These are phyloP conservation scores for Cirrhinus mrigala DNA, from an alignment of 2,797 vertebrate species.

Conservation along the genomic window DNA sequence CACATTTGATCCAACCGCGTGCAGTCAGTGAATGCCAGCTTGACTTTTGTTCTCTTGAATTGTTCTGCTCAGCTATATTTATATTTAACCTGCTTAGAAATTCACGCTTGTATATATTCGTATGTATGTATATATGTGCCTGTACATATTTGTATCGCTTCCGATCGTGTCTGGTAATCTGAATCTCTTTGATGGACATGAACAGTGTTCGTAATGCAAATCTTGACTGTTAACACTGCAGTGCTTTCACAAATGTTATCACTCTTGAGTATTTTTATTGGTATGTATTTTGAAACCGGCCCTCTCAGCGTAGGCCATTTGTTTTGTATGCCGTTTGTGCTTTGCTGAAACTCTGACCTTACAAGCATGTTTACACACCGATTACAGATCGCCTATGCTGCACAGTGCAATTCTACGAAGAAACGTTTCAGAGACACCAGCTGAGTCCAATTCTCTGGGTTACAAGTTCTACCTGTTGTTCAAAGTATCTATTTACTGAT, in stretches of 20 bases:
- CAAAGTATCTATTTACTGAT: neutral
- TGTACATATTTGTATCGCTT: constrained; percentile 56
- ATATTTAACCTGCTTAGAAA: constrained; percentile 57
- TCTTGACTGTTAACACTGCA: constrained; percentile 61
- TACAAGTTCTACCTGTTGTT: constrained; percentile 26
- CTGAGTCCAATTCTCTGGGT: constrained; percentile 51
- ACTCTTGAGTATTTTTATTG: constrained; percentile 38
- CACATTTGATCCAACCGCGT: constrained; percentile 21
- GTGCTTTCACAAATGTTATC: constrained; percentile 44
- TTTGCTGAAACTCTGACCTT: constrained; percentile 46
- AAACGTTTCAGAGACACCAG: constrained; percentile 54
- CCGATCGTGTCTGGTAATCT: constrained; percentile 20
- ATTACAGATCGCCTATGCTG: constrained; percentile 56
- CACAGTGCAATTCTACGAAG: constrained; percentile 34
- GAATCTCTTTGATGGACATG: constrained; percentile 38
- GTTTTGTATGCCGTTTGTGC: constrained; percentile 46
- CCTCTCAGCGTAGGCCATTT: constrained; percentile 20
- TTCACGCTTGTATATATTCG: constrained; percentile 29
- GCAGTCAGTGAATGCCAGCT: constrained; percentile 40
- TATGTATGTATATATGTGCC: constrained; percentile 49
- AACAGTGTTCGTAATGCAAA: constrained; percentile 51
- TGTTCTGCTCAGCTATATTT: constrained; percentile 47
- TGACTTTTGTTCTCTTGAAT: constrained; percentile 49
- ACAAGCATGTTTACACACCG: constrained; percentile 56
- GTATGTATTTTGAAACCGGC: constrained; percentile 34